Conservation (phyloP, 1,140 invertebrate species). For the Drosophila setifemur region DNA sequence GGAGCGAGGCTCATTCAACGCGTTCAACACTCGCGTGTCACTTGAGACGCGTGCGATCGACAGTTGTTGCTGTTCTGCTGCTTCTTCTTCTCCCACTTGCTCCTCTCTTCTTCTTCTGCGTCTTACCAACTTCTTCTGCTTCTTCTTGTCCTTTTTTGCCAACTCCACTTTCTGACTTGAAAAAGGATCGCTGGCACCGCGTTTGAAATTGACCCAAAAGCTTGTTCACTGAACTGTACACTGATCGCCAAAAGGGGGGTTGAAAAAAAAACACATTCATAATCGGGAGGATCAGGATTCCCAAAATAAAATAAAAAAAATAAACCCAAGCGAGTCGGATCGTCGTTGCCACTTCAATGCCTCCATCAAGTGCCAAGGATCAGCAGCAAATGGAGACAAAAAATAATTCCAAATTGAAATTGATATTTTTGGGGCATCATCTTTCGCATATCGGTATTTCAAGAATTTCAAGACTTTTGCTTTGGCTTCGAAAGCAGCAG, state of each 20-base stretch:
- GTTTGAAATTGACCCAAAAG: constrained; percentile 74
- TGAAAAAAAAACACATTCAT: constrained; percentile 18
- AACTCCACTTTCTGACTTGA: constrained; percentile 1
- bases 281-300: constrained; percentile 3
- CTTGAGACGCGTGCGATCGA: constrained; percentile 80
- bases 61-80: constrained; percentile 49
- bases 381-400: background rate
- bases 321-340: constrained; percentile 18
- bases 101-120: background rate
- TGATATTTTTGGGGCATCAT: constrained; percentile 69
- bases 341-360: constrained; percentile 35
- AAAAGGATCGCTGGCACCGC: constrained; percentile 34
- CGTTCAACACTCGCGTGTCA: constrained; percentile 68
- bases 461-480: constrained; percentile 35
- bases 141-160: background rate
- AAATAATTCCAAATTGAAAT: constrained; percentile 63
- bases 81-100: background rate
- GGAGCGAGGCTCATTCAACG: background rate
- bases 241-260: constrained; percentile 45
- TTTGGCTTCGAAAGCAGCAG: constrained; percentile 54
- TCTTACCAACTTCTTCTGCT: background rate
- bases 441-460: constrained; percentile 31
- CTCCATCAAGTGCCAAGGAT: constrained; percentile 36
- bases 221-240: constrained; percentile 68
- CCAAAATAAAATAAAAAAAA: background rate